Percentiles rank a stretch among this genome's conserved stretches.
phyloP scores from a whole-genome alignment of 2,113 vertebrate genomes.

The Speoplatyrhinus poulsoni region DNA sequence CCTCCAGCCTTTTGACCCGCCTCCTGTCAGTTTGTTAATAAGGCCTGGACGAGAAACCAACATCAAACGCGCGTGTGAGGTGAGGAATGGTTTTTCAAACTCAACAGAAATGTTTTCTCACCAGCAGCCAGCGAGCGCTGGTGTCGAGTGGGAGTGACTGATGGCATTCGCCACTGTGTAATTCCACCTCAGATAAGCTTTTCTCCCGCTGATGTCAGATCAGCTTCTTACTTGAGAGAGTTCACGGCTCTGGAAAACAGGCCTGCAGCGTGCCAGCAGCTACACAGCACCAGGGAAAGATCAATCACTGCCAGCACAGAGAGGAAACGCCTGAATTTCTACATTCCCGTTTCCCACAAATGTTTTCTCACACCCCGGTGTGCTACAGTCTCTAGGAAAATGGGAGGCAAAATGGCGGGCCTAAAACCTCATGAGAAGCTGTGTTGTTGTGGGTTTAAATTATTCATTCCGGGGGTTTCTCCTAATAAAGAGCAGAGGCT shows the following conservation, averaged over 20 bases:
- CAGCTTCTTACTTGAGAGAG: conserved; percentile 1
- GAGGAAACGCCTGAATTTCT: conserved; percentile 13
- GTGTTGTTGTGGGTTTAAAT: not conserved
- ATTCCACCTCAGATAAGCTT: not conserved
- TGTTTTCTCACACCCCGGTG: not conserved
- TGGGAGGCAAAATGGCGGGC: not conserved
- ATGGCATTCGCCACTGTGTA: not conserved
- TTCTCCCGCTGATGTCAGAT: not conserved
- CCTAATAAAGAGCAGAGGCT: conserved; percentile 20
- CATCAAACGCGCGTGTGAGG: not conserved
- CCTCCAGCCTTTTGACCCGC: conserved; percentile 1
- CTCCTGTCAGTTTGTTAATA: not conserved
- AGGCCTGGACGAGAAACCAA: not conserved
- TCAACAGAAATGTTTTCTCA: conserved; percentile 17
- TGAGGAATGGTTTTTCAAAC: conserved; percentile 4
- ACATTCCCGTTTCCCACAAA: conserved; percentile 1
- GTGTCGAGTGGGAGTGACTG: not conserved
- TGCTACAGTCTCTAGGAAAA: not conserved
- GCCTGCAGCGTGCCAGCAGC: not conserved
- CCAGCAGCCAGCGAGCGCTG: not conserved
- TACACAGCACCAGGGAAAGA: not conserved
- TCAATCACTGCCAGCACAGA: conserved; percentile 13
- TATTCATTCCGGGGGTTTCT: conserved; percentile 1
- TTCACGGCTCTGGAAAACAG: conserved; percentile 5
- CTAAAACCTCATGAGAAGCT: conserved; percentile 1